A percentile compares a stretch with the other conserved stretches of the same genome.
Conservation (phyloP, 2,888 invertebrate genomes). For the Heliconius hortense region DNA sequence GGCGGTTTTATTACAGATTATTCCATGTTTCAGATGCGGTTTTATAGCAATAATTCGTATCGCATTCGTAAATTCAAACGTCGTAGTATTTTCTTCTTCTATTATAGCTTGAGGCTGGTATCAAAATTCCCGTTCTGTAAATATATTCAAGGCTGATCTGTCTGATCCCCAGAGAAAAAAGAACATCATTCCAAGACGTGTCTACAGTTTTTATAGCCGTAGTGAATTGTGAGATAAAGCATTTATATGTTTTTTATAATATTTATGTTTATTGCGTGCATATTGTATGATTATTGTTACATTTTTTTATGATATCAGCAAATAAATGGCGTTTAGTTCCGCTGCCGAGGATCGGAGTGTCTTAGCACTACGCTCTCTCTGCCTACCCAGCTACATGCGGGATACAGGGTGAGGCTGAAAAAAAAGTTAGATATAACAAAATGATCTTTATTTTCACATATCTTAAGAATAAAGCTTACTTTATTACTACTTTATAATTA, state of each 20-base stretch:
- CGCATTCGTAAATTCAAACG: conserved; percentile 30
- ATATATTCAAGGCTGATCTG: conserved; percentile 35
- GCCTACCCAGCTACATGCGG: no score
- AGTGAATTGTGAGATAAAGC: conserved; percentile 76
- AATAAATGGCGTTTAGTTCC: no score
- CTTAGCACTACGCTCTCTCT: no score
- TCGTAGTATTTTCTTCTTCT: background rate
- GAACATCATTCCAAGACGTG: conserved; percentile 38
- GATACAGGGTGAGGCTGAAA: no score
- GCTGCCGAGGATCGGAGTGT: no score
- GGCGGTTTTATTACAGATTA: no score
- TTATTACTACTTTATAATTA: no score
- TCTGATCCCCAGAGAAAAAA: conserved; percentile 31
- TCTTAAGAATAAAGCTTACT: no score
- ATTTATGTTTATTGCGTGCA: conserved; percentile 31
- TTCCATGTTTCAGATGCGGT: conserved; percentile 16
- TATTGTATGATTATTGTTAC: background rate
- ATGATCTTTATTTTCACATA: no score
- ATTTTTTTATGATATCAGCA: no score
- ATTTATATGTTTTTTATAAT: conserved; percentile 72
- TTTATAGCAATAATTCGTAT: conserved; percentile 33
- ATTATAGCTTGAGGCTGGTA: conserved; percentile 16
- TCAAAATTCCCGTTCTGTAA: conserved; percentile 34
- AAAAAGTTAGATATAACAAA: no score
- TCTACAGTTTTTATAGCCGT: conserved; percentile 70